Evolutionary conservation across 1,140 invertebrate species (phyloP), one percentile per base, ranked within the genome.

Genomic region (Hestina assimilis): DNA sequence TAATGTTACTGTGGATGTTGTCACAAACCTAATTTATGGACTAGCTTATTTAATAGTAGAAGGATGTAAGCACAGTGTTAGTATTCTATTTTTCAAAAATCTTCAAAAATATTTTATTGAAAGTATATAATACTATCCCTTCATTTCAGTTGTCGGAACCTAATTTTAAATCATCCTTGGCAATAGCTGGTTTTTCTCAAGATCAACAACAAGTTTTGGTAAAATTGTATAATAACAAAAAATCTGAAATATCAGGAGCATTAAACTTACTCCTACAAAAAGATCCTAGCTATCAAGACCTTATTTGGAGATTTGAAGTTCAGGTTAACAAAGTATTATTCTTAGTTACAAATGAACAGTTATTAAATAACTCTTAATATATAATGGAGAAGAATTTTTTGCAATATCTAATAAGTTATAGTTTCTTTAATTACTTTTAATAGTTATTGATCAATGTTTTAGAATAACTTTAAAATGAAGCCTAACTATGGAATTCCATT

Each of bases 281-380:
- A 63, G 80, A 85, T 51, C 69, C 74, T 1, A 70, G 46, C 5
- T 87, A 84, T 60, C 76, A 83, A 38, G 83, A 85, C 45, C 62
- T 86, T 4, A 62, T 20, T 8, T 86, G 85, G 85, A 72, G 85
- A 51, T 85, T 88, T 77, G 85, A 88, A 79, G 50, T 86, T 17
- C 80, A 85, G 79, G 83, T 86, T 54, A 12, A 45, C 12, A 12
- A 41, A 46, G n/a, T 23, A 20, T 14, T 26, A 31, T 1, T 11
- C 2, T 35, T 46, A 24, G 1, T 9, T 14, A 24, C 1, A 48
- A 9, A 8, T 11, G 23, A 33, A 40, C 12, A 26, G 3, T 19
- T 38, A 4, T 38, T 19, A 17, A 29, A 47, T 21, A n/a, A n/a
- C n/a, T n/a, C n/a, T n/a, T n/a, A n/a, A n/a, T n/a, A n/a, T n/a